Evolutionary conservation across 2,113 vertebrate genomes (phyloP), one percentile per base, ranked within the genome.

Genomic region (Cyprinodon brontotheroides): DNA sequence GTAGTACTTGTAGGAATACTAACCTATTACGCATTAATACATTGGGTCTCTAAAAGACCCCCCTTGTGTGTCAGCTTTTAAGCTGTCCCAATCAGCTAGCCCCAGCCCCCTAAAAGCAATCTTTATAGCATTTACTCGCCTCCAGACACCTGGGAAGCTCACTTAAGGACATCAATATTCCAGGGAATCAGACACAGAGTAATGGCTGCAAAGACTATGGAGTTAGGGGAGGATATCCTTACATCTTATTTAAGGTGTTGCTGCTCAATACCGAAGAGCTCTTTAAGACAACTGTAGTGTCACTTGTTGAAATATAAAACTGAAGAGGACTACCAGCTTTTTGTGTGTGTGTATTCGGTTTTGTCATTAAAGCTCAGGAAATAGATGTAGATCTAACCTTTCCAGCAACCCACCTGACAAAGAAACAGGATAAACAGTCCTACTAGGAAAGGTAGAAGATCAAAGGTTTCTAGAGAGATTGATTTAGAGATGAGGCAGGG

Each of bases 151-250:
- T 65, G 80, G 77, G 79, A 87, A 84, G 79, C 85, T 86, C 87
- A 89, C 87, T 92, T 89, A 83, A 86, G 89, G 73, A 86, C 90
- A 93, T 94, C 92, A 89, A 92, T 93, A 93, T 84, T 59, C 39
- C 60, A 86, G 86, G 85, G 89, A 91, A 92, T 91, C 84, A 92
- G 91, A 93, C 89, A 86, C 88, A 91, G 86, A 93, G 81, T 61
- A 71, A 92, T 89, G 90, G 66, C 80, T 86, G 80, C 79, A 71
- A 77, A 81, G 77, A 74, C 73, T 57, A 71, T 82, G 85, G 82
- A 82, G 77, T 82, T 78, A 85, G 88, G 89, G 39, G 37, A 74
- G 75, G 86, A 85, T 79, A 83, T 66, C 87, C 75, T 89, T 87
- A 90, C 81, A 70, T 92, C 85, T 89, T 88, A 84, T 90, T 93